A percentile compares a stretch with the other conserved stretches of the same genome.
Evolutionary conservation across 2,113 vertebrate genomes (phyloP).

Genomic region (Prionailurus bengalensis): DNA sequence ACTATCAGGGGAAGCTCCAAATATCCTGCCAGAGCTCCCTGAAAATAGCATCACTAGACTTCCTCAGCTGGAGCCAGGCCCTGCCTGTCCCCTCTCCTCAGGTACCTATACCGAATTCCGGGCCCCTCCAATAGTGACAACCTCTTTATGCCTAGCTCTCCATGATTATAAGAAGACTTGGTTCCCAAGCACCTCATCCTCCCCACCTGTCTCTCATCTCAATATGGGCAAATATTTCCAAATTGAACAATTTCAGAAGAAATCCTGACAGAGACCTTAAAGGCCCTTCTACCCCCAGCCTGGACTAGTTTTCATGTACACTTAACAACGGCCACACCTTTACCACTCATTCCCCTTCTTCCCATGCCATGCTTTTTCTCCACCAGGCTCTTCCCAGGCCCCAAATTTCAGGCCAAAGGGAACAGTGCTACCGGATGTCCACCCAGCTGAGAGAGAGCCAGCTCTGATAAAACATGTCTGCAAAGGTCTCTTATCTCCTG

Average conservation of each 20-base stretch:
- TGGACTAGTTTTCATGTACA: neutral
- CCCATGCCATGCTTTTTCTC: neutral
- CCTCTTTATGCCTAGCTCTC: neutral
- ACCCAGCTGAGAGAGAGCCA: neutral
- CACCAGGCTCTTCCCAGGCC: neutral
- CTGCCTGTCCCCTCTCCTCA: neutral
- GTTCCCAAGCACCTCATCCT: neutral
- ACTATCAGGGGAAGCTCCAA: constrained; percentile 7
- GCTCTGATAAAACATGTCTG: neutral
- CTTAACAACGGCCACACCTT: neutral
- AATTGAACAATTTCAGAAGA: neutral
- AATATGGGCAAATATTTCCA: neutral
- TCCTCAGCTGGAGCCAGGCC: neutral
- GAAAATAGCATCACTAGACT: neutral
- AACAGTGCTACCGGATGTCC: neutral
- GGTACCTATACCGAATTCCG: neutral
- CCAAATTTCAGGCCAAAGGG: neutral
- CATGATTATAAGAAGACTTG: neutral
- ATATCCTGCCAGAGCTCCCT: constrained; percentile 43
- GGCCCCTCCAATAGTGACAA: neutral
- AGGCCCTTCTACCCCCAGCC: neutral
- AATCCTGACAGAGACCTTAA: neutral
- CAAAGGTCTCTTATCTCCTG: neutral
- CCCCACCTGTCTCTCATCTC: neutral
- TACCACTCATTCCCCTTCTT: too few species aligned